Evolutionary conservation across 1,140 invertebrate species (phyloP).

Genomic region (Vanessa atalanta): DNA sequence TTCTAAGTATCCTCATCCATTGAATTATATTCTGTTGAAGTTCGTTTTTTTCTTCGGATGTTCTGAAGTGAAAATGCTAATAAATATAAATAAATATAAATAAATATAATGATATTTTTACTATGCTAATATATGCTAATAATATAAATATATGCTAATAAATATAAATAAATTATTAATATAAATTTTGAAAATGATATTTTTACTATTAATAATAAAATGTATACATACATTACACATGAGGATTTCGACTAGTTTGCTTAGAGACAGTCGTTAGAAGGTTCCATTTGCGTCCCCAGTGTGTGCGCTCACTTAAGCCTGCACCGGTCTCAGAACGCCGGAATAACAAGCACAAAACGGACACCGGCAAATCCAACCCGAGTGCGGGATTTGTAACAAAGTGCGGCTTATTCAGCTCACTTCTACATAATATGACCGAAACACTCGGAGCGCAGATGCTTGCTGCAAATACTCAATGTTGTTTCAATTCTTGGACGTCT

Average conservation of each 20-base stretch:
- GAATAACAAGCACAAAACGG: conserved; percentile 68
- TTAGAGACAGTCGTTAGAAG: conserved; percentile 14
- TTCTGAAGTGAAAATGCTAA: no score
- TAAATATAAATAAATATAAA: no score
- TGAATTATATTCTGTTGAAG: no score
- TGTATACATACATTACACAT: neutral
- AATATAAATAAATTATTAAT: no score
- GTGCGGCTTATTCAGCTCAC: conserved; percentile 63
- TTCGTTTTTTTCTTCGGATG: no score
- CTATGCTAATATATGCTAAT: no score
- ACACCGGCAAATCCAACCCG: conserved; percentile 61
- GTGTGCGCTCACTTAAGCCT: conserved; percentile 54
- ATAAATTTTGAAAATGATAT: no score
- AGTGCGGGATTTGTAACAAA: conserved; percentile 70
- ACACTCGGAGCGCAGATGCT: conserved; percentile 58
- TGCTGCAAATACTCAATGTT: conserved; percentile 53
- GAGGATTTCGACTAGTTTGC: neutral
- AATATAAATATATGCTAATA: no score
- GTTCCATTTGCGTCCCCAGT: conserved; percentile 26
- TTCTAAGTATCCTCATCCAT: no score
- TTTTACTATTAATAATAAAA: neutral
- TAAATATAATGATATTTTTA: no score
- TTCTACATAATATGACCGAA: conserved; percentile 60
- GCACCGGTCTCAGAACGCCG: conserved; percentile 44
- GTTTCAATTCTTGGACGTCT: conserved; percentile 42